phyloP scores from a whole-genome alignment of 1,140 invertebrate genomes.

The Lamellibrachia luymesi region DNA sequence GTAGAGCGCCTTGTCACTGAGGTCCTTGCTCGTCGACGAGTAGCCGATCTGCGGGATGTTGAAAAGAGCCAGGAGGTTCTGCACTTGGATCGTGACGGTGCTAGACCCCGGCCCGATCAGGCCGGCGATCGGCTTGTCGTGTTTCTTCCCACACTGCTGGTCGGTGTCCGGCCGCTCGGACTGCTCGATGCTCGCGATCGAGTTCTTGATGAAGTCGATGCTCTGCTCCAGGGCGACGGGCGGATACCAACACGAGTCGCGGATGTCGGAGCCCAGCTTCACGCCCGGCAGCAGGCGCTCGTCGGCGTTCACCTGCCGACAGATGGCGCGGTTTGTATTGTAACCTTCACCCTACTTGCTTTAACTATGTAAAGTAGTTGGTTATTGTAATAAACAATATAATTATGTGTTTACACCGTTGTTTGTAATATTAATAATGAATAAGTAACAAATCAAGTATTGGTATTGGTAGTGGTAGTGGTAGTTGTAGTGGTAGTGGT shows the following conservation, averaged over 20 bases:
- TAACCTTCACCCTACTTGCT: background rate
- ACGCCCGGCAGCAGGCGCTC: constrained; percentile 61
- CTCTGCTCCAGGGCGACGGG: constrained; percentile 76
- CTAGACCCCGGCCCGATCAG: constrained; percentile 72
- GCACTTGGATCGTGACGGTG: constrained; percentile 71
- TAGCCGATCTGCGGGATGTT: constrained; percentile 81
- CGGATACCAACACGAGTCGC: constrained; percentile 80
- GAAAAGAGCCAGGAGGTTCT: constrained; percentile 79
- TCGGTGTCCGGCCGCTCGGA: constrained; percentile 40
- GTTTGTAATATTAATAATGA: background rate
- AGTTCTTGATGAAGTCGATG: constrained; percentile 72
- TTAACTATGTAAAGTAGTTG: no score
- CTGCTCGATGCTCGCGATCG: constrained; percentile 55
- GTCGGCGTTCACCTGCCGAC: constrained; percentile 51
- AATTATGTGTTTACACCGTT: background rate
- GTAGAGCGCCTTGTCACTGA: constrained; percentile 76
- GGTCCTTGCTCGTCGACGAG: constrained; percentile 74
- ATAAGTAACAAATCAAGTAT: background rate
- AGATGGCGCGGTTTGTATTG: background rate
- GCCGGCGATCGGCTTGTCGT: constrained; percentile 63
- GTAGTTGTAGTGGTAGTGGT: background rate
- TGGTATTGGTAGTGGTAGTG: background rate
- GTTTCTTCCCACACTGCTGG: constrained; percentile 19
- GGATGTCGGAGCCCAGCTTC: constrained; percentile 72
- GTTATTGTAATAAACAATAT: background rate